Base-by-base conservation (phyloP, 1,140 invertebrate genomes). In the Pemphigus obesinymphae region DNA sequence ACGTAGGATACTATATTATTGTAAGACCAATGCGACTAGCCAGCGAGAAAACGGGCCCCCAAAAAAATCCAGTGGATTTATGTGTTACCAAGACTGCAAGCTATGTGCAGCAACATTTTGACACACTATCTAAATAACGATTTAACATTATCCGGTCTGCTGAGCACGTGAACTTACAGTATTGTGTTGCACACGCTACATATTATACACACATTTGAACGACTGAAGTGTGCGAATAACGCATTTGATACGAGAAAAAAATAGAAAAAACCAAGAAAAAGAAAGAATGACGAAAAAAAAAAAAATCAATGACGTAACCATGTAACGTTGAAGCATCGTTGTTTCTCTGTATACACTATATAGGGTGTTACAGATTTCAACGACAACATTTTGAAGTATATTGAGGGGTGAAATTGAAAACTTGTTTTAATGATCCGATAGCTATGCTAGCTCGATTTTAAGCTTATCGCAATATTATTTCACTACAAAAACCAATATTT, bases 111-210 rank as follows among this genome's bases (percentile, higher is more conserved):
- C 75, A 53, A 78, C 68, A 45, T 58, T 58, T 78, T 58, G 34
- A 55, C 75, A 55, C 34, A 58, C 75, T 78, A 78, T 75, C 43
- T 53, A 75, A 75, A 75, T 75, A 75, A 50, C 72, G 45, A 75
- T 53, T 75, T 75, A 50, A 50, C 72, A 50, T 75, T 75, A 75
- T 75, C 48, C 72, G 48, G 48, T 50, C 45, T 75, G 45, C 48
- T n/a, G 45, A 75, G 34, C 72, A 26, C 48, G 72, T 17, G 5
- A 53, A 53, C 26, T 31, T 26, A 23, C 34, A 26, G 20, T 40
- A 17, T 23, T 70, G 11, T 70, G 13, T 43, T 43, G 37, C n/a
- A 13, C 15, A 1, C 6, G 15, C 17, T 55, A 55, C 10, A 55
- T n/a, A 26, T 3, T 11, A 55, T 55, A 55, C 8, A 31, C 61